These are phyloP conservation scores for Scolopax rusticola DNA, from an alignment of 2,797 vertebrate species.

Conservation along the genomic window DNA sequence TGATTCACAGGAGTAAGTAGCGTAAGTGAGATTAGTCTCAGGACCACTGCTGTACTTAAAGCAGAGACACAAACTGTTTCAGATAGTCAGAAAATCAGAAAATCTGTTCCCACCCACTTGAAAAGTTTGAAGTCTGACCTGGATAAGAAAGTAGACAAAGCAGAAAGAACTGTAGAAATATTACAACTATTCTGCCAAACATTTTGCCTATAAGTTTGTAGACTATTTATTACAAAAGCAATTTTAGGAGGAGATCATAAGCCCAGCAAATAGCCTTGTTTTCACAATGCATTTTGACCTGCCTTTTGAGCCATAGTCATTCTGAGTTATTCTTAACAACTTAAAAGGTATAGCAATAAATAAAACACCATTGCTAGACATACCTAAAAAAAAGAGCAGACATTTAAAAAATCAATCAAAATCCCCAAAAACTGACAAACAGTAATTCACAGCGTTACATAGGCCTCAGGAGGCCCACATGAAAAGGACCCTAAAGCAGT, in stretches of 20 bases:
- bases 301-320: slow-evolving; percentile 68
- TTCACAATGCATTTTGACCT: slow-evolving; percentile 63
- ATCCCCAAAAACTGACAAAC: slow-evolving; percentile 70
- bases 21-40: neutral
- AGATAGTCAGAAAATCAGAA: slow-evolving; percentile 62
- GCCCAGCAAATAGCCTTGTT: slow-evolving; percentile 61
- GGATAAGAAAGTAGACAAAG: slow-evolving; percentile 42
- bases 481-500: slow-evolving; percentile 65
- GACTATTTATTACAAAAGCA: slow-evolving; percentile 14
- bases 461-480: slow-evolving; percentile 63
- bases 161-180: slow-evolving; percentile 4
- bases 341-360: slow-evolving; percentile 77
- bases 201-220: neutral
- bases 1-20: neutral
- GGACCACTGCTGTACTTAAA: slow-evolving; percentile 55
- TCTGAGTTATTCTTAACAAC: slow-evolving; percentile 53
- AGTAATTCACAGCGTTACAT: slow-evolving; percentile 86
- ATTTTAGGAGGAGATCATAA: slow-evolving; percentile 50
- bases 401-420: slow-evolving; percentile 69
- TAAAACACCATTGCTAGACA: slow-evolving; percentile 76
- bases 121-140: slow-evolving; percentile 44
- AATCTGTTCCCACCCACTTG: slow-evolving; percentile 52
- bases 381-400: slow-evolving; percentile 72
- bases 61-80: slow-evolving; percentile 31
- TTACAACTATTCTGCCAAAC: slow-evolving; percentile 10